Evolutionary conservation across 2,113 vertebrate species (phyloP), one percentile per base, ranked within the genome.

Genomic region (Pseudorhombus dupliciocellatus): DNA sequence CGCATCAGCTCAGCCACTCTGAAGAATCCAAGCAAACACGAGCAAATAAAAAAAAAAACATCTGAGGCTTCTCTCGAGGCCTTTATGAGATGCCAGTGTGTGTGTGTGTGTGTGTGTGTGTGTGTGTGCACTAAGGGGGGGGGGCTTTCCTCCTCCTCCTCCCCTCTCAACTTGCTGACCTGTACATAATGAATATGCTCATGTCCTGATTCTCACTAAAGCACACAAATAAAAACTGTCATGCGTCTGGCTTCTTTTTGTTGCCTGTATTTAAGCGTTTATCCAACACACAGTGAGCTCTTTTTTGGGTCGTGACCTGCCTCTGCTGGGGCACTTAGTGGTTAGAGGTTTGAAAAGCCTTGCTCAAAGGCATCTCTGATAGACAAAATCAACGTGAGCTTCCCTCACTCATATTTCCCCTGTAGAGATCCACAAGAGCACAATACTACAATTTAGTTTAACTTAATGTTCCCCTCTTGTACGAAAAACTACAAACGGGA

Each of bases 151-250:
- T 63, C 59, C 55, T 63, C 40, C 48, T 54, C 72, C 55, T 34
- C 72, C 46, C 26, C 72, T 57, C 30, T 66, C 26, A 25, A 82
- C 60, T 57, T 60, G 37, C 70, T 86, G 87, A 87, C 85, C 83
- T 81, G 75, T 80, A 80, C 20, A 75, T 83, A 77, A 84, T 81
- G 14, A 59, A 68, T 28, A 61, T 51, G 57, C 52, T 65, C 62
- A 57, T 40, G 70, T 73, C 67, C 87, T 63, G 72, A 40, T 79
- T 83, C 54, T 77, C 54, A 37, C 46, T 31, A 42, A 58, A 26
- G 24, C 42, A 74, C 57, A 63, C 42, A 60, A 58, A 18, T 57
- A 60, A 58, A 59, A 58, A 16, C 4, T 62, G 12, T 40, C 58
- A 21, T 40, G 22, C n/a, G 31, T 66, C 52, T 57, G 11, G 42